Evolutionary conservation across 2,113 vertebrate species (phyloP).

Genomic region (Acinonyx jubatus): DNA sequence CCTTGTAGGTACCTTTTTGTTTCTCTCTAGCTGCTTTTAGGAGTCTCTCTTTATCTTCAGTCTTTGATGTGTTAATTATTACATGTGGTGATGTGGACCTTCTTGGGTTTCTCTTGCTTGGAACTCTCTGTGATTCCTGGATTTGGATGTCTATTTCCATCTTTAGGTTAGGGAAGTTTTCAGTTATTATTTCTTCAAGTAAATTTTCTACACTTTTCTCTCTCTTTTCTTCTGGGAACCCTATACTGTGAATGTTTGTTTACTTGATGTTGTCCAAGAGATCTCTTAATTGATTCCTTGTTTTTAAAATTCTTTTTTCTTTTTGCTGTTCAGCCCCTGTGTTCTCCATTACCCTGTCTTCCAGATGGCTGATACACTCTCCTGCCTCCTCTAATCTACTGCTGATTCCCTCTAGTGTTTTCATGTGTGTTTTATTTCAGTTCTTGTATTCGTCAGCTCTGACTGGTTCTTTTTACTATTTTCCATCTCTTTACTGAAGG

Average conservation of each 20-base stretch:
- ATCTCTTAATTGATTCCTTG: neutral
- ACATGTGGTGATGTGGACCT: neutral
- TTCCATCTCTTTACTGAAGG: neutral
- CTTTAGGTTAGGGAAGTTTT: neutral
- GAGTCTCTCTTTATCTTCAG: neutral
- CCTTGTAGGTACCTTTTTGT: neutral
- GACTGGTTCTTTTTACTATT: neutral
- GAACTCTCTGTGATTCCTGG: neutral
- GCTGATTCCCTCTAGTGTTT: neutral
- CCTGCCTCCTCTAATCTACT: neutral
- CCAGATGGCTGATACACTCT: neutral
- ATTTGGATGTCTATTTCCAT: neutral
- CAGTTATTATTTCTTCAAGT: neutral
- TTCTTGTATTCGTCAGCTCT: neutral
- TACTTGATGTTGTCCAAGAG: neutral
- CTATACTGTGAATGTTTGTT: neutral
- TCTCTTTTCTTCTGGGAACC: neutral
- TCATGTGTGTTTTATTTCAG: neutral
- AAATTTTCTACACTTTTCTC: neutral
- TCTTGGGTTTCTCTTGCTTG: neutral
- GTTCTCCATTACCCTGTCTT: neutral
- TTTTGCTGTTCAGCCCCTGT: neutral
- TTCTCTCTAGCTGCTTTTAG: neutral
- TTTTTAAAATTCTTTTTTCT: neutral
- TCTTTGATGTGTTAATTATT: neutral